phyloP scores from a whole-genome alignment of 2,888 invertebrate genomes.

The Polyommatus icarus region DNA sequence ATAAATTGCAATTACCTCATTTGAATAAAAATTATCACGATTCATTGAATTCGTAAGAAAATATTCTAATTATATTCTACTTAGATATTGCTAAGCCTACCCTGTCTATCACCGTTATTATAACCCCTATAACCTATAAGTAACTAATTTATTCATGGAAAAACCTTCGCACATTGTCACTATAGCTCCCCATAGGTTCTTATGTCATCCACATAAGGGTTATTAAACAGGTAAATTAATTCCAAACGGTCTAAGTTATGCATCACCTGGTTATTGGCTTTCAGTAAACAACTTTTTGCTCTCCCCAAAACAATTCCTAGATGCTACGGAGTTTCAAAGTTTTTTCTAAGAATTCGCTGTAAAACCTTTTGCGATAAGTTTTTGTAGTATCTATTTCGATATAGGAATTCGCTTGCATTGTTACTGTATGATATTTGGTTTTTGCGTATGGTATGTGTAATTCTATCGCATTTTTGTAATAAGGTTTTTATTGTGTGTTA shows the following conservation, averaged over 20 bases:
- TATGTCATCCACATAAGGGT: background rate
- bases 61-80: background rate
- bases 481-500: background rate
- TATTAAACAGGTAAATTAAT: background rate
- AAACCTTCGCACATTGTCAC: background rate
- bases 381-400: conserved; percentile 14
- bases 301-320: conserved; percentile 4
- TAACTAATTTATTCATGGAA: background rate
- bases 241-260: background rate
- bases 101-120: background rate
- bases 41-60: background rate
- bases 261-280: background rate
- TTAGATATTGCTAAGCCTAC: background rate
- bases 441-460: background rate
- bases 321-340: background rate
- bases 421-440: background rate
- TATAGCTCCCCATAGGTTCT: background rate
- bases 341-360: conserved; percentile 14
- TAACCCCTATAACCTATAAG: background rate
- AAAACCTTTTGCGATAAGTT: background rate
- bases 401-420: conserved; percentile 2
- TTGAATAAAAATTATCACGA: background rate
- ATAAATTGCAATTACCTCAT: background rate
- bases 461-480: background rate
- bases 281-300: background rate